Evolutionary conservation across 2,797 vertebrate genomes (phyloP), one percentile per base, ranked within the genome.

Genomic region (Phataginus tetradactyla): DNA sequence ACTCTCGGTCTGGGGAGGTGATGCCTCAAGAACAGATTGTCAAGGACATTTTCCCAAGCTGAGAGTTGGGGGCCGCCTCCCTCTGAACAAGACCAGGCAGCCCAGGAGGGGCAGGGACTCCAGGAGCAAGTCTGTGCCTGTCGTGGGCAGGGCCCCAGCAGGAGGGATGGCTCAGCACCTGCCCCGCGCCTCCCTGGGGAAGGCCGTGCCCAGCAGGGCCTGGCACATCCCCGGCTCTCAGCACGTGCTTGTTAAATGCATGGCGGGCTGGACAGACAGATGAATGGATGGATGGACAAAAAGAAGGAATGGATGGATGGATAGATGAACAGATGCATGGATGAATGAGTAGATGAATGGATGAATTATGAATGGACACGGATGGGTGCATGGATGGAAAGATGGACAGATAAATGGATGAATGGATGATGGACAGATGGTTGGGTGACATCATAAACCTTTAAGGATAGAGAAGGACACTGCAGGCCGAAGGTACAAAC

Each of bases 1-100:
- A 49, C 51, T 34, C 39, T 90, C 64, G 7, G 9, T 69, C 75
- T 63, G 20, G 5, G 23, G 45, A 94, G 75, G 42, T 8, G 61
- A 79, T 2, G 0, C 23, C 34, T 57, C 37, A 25, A 53, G 72
- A 88, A 42, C 75, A 20, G 57, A 69, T 20, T 21, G 15, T 72
- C 49, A 57, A 59, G 39, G 64, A 39, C 27, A 11, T 29, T 88
- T 97, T 95, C 81, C 93, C 86, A 95, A 49, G 93, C 80, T 0
- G 15, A 77, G 61, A 91, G 37, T 29, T 0, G 6, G 78, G n/a
- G 68, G 83, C 86, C 1, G 0, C 94, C 92, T 95, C 94, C 94
- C 66, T 93, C 42, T 87, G 5, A 78, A 95, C 95, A 95, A 95
- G 92, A 91, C 75, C 39, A 57, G 84, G 90, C 95, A 91, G 90